Evolutionary conservation across 2,113 vertebrate genomes (phyloP), one percentile per base, ranked within the genome.

Genomic region (Lipophrys pholis): DNA sequence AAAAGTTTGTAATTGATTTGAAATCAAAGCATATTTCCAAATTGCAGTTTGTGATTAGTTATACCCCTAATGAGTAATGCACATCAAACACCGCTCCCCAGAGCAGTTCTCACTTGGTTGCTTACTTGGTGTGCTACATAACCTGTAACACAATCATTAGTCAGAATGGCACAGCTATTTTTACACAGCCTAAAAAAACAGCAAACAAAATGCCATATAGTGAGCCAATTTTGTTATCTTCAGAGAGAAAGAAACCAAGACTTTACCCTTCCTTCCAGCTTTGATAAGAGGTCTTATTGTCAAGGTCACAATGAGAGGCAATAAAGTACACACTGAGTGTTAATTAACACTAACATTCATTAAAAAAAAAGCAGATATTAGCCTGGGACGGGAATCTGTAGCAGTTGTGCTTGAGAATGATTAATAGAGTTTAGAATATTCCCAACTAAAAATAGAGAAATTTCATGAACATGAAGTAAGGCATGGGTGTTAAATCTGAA

Each of bases 221-320:
- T 15, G 7, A 48, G 45, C 15, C 10, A 6, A 52, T 43, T 52
- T 70, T 41, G 38, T 52, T 69, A 17, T 57, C 56, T 50, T 58
- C 42, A 12, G 11, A 35, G 38, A 43, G 17, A 51, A 17, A 8
- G 35, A 15, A 16, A 6, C 9, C 8, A 50, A 58, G 8, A 36
- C 38, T 42, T 58, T 57, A 69, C 54, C 11, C 15, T 12, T 59
- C 2, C 42, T 52, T 60, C 17, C 45, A 59, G 14, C 2, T 2
- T 60, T 42, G 15, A 43, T 52, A 40, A 70, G n/a, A 1, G 14
- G 15, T 6, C 8, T 48, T 48, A 48, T 48, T 48, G 2, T 45
- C 14, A 12, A 45, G 45, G 45, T 48, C 14, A n/a, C 7, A 11
- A 2, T 48, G 14, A 7, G 14, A n/a, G 43, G 43, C 43, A 45